Conservation (phyloP, 2,888 invertebrate species). For the Cantharis rufa region DNA sequence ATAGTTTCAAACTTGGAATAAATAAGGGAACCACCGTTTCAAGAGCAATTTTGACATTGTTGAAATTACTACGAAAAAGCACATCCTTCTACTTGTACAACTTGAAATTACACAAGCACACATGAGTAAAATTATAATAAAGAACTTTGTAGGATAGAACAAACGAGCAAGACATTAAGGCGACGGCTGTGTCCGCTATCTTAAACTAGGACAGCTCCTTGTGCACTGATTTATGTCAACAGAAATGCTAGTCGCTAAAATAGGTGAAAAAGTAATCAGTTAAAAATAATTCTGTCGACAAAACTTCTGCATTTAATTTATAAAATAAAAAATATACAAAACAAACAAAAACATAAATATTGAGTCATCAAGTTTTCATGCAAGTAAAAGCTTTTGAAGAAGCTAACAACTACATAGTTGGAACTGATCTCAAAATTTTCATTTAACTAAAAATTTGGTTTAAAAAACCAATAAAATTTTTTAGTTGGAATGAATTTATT, state of each 20-base stretch:
- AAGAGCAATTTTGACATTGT: neutral
- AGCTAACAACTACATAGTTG: neutral
- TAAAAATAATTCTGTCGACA: neutral
- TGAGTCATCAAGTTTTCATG: neutral
- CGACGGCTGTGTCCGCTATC: slow-evolving; percentile 22
- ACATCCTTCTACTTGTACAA: slow-evolving; percentile 4
- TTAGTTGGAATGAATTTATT: neutral
- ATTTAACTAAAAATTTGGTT: neutral
- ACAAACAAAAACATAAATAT: neutral
- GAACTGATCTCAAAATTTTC: neutral
- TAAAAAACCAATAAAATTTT: neutral
- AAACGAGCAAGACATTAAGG: slow-evolving; percentile 23
- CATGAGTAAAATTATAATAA: slow-evolving; percentile 19
- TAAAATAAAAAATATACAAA: neutral
- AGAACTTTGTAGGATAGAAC: slow-evolving; percentile 17
- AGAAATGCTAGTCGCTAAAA: slow-evolving; percentile 11
- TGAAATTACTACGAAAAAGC: neutral
- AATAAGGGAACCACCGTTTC: neutral
- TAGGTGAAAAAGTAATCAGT: slow-evolving; percentile 9
- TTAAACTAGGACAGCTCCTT: slow-evolving; percentile 21
- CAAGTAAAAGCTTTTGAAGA: neutral
- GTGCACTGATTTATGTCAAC: slow-evolving; percentile 14
- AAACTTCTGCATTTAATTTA: neutral
- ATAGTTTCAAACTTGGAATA: neutral
- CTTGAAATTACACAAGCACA: slow-evolving; percentile 9